Percentiles rank a stretch among this genome's conserved stretches.
Evolutionary conservation across 2,888 invertebrate species (phyloP).

Genomic region (Scaptomyza reducta): DNA sequence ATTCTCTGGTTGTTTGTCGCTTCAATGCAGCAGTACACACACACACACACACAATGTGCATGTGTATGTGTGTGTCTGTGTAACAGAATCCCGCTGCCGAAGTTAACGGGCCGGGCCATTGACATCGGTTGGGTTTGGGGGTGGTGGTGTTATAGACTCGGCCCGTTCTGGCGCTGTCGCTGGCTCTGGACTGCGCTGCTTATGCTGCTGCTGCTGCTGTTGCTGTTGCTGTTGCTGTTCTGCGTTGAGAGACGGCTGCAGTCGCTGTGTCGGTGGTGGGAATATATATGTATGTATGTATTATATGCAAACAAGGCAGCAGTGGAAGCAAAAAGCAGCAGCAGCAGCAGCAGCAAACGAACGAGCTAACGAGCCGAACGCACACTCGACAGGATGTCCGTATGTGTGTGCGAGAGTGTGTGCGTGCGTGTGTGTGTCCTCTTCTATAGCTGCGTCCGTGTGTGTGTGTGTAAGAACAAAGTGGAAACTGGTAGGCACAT

Average conservation of each 20-base stretch:
- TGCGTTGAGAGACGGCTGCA: constrained; percentile 62
- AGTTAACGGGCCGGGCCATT: constrained; percentile 62
- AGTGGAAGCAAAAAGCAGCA: constrained; percentile 25
- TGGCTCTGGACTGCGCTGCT: constrained; percentile 28
- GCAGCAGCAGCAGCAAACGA: constrained; percentile 31
- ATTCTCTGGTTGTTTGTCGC: constrained; percentile 79
- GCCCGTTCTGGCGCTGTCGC: constrained; percentile 22
- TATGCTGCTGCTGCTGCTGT: constrained; percentile 10
- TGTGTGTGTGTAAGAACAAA: constrained; percentile 50
- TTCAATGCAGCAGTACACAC: constrained; percentile 56
- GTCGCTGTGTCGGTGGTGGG: constrained; percentile 69
- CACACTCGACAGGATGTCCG: constrained; percentile 72
- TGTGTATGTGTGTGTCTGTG: constrained; percentile 12
- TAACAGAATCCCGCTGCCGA: constrained; percentile 34
- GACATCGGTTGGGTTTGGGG: constrained; percentile 62
- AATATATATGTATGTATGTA: constrained; percentile 48
- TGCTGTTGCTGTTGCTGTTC: constrained; percentile 22
- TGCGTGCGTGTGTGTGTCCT: constrained; percentile 15
- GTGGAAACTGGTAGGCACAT: constrained; percentile 52
- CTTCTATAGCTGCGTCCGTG: constrained; percentile 33
- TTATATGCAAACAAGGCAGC: constrained; percentile 60
- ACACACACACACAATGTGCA: constrained; percentile 1
- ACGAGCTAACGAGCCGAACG: constrained; percentile 71
- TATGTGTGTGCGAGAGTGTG: constrained; percentile 4
- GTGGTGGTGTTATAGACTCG: constrained; percentile 19